Evolutionary conservation across 2,113 vertebrate species (phyloP), one percentile per base, ranked within the genome.

Genomic region (Centrocercus urophasianus): DNA sequence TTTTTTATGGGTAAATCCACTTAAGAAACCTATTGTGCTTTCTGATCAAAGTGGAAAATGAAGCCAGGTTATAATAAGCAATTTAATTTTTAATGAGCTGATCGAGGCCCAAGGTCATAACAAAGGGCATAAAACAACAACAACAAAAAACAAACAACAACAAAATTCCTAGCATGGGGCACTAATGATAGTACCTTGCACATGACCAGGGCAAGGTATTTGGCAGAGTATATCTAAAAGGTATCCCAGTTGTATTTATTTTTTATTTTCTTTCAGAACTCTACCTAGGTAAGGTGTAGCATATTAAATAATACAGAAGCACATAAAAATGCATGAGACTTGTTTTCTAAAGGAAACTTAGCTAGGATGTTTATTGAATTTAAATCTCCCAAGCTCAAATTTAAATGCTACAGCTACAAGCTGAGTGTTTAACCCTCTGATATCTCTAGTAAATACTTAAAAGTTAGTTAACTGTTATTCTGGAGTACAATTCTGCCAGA

Each of bases 51-150:
- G 92, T 95, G 75, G 86, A 97, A 97, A 98, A 95, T 14, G 90
- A 97, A 97, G 88, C 89, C 84, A 96, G 84, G 91, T 89, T 98
- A 95, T 97, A 98, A 98, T 97, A 98, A 98, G 96, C 96, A 97
- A 98, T 98, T 98, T 97, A 98, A 98, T 98, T 98, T 98, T 98
- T 98, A 98, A 98, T 98, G 97, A 97, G 96, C 61, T 95, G 90
- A 94, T 95, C 74, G 48, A 30, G 96, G 94, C 92, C 86, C 97
- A 97, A 98, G 97, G 97, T 98, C 97, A 97, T 89, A 97, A 95
- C 40, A 92, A 96, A 97, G 95, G 95, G 93, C 97, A 97, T 60
- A 92, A 96, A 74, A 45, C 11, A 57, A 57, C 82, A 87, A 57
- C 54, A 93, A 89, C 78, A 91, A 92, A 89, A 79, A 27, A 96